Percentiles rank a stretch among this genome's conserved stretches.
Evolutionary conservation across 92 coral and sea anemone species (phyloP).

Genomic region (Zoanthus gigantus): DNA sequence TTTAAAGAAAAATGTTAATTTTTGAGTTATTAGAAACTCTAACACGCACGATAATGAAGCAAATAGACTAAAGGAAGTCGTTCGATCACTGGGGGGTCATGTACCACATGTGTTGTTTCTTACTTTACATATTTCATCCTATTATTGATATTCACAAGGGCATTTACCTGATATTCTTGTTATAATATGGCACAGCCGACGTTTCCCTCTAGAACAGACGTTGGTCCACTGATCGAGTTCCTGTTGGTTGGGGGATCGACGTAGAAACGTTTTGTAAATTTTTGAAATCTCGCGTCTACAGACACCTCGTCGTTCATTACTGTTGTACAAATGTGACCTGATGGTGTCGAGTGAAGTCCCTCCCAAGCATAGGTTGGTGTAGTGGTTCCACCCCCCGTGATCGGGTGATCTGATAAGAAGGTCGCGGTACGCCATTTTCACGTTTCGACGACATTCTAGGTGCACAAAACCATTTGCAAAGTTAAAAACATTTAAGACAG

Average conservation of each 20-base stretch:
- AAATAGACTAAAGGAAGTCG: too few relatives aligned
- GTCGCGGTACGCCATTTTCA: constrained; percentile 38
- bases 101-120: too few relatives aligned
- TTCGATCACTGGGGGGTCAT: too few relatives aligned
- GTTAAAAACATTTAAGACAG: too few relatives aligned
- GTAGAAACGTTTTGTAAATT: constrained; percentile 21
- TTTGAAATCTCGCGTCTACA: constrained; percentile 29
- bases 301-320: constrained; percentile 26
- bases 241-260: constrained; percentile 12
- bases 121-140: too few relatives aligned
- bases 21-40: too few relatives aligned
- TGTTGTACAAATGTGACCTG: constrained; percentile 12
- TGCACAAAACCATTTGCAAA: too few relatives aligned
- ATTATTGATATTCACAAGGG: too few relatives aligned
- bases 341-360: constrained; percentile 26
- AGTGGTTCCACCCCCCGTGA: constrained; percentile 15
- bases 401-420: constrained; percentile 31
- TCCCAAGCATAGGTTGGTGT: constrained; percentile 12
- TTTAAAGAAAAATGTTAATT: too few relatives aligned
- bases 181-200: constrained; percentile 28
- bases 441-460: constrained; percentile 39
- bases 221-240: constrained; percentile 34
- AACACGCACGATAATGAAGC: too few relatives aligned
- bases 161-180: neutral
- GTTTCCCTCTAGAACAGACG: constrained; percentile 12